Conservation (phyloP, 2,113 vertebrate species). For the Plecturocebus donacophilus region DNA sequence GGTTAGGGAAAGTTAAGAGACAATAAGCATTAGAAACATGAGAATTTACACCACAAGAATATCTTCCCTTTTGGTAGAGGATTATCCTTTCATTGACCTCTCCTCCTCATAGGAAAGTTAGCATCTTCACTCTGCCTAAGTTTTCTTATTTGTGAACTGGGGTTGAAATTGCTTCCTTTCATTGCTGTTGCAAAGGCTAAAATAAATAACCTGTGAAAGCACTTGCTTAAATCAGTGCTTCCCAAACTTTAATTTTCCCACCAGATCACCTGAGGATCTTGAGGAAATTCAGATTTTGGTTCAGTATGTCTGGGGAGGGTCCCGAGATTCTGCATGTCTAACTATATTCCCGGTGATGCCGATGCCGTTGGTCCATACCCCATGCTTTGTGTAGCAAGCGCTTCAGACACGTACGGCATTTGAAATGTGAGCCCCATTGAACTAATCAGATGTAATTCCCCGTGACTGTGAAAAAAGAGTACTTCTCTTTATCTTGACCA, state of each 20-base stretch:
- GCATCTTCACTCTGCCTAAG: background rate
- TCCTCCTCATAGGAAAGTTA: background rate
- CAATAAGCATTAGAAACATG: background rate
- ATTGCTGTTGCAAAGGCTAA: background rate
- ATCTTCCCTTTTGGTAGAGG: background rate
- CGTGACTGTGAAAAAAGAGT: background rate
- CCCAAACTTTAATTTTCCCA: background rate
- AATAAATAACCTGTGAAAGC: background rate
- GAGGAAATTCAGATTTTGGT: background rate
- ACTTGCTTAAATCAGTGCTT: background rate
- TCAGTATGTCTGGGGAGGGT: background rate
- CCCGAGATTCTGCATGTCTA: background rate
- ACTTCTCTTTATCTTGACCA: background rate
- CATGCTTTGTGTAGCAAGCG: background rate
- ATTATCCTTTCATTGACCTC: background rate
- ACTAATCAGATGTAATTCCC: background rate
- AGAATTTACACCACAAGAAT: background rate
- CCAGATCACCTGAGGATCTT: background rate
- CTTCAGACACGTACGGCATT: background rate
- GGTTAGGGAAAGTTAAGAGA: background rate
- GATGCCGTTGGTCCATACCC: background rate
- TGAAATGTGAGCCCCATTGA: background rate
- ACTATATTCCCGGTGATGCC: background rate
- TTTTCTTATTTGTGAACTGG: background rate
- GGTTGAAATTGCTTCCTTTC: background rate